Base-by-base conservation (phyloP, 2,797 vertebrate species). In the Okamejei kenojei region DNA sequence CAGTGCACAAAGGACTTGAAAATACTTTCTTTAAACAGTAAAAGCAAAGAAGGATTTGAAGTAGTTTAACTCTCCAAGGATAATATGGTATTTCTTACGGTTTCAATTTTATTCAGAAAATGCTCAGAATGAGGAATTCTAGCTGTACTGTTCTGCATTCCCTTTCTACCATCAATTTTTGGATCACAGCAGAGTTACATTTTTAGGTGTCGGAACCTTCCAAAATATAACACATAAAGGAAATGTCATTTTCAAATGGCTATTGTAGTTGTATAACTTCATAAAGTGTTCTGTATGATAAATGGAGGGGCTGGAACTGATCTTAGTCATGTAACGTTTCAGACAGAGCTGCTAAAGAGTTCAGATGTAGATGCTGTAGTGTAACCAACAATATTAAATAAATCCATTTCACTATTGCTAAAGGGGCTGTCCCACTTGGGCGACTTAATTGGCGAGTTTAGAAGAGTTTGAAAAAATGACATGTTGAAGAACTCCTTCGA, bases 1-100 rank as follows among this genome's bases (percentile, higher is more conserved):
- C 84, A 68, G 61, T 35, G 84, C 84, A 68, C 19, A 88, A 68
- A 13, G 61, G 82, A 88, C 63, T 88, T 88, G 61, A 88, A 88
- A 88, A 63, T 65, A 88, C 32, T 88, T 63, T 88, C 63, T 81
- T 81, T 81, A 23, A 17, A 17, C 1, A 15, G 45, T 54, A 45
- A 81, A 45, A 88, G 63, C 63, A 11, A 86, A 88, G n/a, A 68
- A 58, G 58, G 13, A 61, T 65, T 86, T 86, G 29, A 86, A 86
- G 32, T 88, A 3, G 58, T 88, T 88, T 88, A 63, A 65, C 84
- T 68, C 58, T 68, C 63, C 35, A 35, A 88, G 84, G 26, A 32
- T 58, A n/a, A 15, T n/a, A 29, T 35, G 63, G 61, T 29, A 21
- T 65, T 65, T 35, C 15, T 65, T 65, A 63, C 29, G 63, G 29